A percentile compares a stretch with the other conserved stretches of the same genome.
phyloP scores from a whole-genome alignment of 2,113 vertebrate genomes.

The Tragelaphus strepsiceros region DNA sequence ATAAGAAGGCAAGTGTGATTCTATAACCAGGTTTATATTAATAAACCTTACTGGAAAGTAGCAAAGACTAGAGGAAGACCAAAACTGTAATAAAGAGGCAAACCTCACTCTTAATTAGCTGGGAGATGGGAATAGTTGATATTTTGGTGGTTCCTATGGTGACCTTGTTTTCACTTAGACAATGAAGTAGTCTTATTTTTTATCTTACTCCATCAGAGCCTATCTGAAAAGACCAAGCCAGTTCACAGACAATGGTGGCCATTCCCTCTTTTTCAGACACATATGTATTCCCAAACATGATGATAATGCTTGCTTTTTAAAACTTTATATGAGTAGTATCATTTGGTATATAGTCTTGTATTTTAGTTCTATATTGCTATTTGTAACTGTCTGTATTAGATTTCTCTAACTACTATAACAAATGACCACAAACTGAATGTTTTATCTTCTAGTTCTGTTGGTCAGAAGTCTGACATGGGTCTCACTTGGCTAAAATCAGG shows the following conservation, averaged over 20 bases:
- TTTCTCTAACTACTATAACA: not conserved
- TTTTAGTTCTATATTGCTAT: not conserved
- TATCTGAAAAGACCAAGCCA: fast-evolving
- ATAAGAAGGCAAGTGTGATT: not conserved
- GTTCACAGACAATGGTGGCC: not conserved
- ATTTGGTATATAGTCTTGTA: not conserved
- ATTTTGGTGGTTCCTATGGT: not conserved
- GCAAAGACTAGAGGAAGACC: not conserved
- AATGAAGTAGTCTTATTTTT: not conserved
- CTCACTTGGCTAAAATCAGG: not conserved
- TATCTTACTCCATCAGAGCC: not conserved
- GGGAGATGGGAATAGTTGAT: not conserved
- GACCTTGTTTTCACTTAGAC: not conserved
- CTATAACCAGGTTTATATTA: not conserved
- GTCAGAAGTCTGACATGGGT: not conserved
- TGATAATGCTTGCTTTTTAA: not conserved
- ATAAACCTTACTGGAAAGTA: not conserved
- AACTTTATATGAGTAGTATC: not conserved
- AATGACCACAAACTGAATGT: not conserved
- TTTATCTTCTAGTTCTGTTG: not conserved
- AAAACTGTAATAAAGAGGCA: not conserved
- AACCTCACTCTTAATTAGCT: not conserved
- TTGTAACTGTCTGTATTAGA: not conserved
- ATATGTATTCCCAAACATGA: not conserved
- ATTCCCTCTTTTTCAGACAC: not conserved